Base-by-base conservation (phyloP, 1,140 invertebrate species). In the Cataglyphis hispanica region DNA sequence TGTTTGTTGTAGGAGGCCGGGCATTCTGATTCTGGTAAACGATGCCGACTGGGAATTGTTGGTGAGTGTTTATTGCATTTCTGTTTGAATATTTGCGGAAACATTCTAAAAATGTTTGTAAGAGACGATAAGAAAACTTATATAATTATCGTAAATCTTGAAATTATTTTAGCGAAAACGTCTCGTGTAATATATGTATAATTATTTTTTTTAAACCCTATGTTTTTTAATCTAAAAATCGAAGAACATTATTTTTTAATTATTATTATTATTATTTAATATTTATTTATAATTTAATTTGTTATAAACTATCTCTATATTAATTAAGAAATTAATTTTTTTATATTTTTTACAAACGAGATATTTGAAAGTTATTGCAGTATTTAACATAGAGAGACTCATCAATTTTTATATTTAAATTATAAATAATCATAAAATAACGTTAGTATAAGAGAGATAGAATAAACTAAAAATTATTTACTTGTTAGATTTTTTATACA, bases 31-130 rank as follows among this genome's bases (percentile, higher is more conserved):
- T 4, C 94, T 99, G 3, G 96, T 99, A 8, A 99, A 99, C 93
- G 98, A 99, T 90, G 96, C 97, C 0, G 98, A 99, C 93, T 99
- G 98, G 98, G 98, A 99, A 95, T 94, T 99, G 34, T 92, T 97
- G 92, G 97, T 98, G 95, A 96, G 95, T 94, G 53, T 75, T n/a
- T 13, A 22, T 58, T 60, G 13, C 6, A 0, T 25, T 19, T 58
- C 8, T 53, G 2, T 60, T 63, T 10, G 25, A 10, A 22, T 61
- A 25, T 69, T 16, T 19, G n/a, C 2, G 34, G 10, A 22, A 13
- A 31, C 22, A 77, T 63, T 22, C 25, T 6, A 64, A 19, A 2
- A 3, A 50, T 64, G 27, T 50, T 34, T 46, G 31, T 34, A 7
- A 50, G 11, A 43, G 13, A 50, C 46, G 25, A 77, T 34, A 27